These are phyloP conservation scores for Sebastes vulpes DNA, from an alignment of 2,797 vertebrate species.

Conservation along the genomic window DNA sequence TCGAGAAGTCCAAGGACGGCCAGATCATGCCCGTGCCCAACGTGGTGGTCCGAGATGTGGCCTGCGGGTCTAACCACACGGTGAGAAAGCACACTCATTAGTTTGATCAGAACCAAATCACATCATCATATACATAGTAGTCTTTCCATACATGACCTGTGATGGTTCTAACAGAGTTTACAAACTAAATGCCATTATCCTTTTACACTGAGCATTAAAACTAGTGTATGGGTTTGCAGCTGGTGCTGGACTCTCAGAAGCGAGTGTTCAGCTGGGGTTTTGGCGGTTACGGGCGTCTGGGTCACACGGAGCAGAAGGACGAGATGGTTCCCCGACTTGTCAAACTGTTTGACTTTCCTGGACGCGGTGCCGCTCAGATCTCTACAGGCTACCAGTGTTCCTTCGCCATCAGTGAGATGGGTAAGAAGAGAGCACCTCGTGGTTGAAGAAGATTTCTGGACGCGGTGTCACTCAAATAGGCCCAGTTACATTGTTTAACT, in stretches of 20 bases:
- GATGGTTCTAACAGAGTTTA: neutral
- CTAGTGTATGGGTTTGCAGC: conserved; percentile 69
- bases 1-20: conserved; percentile 97
- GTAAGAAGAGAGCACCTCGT: conserved; percentile 67
- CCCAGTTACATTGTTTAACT: neutral
- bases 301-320: conserved; percentile 95
- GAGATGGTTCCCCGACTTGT: conserved; percentile 97
- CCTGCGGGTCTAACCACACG: conserved; percentile 94
- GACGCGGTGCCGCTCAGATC: conserved; percentile 92
- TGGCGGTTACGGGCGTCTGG: conserved; percentile 94
- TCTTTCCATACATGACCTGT: neutral
- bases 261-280: conserved; percentile 98
- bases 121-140: neutral
- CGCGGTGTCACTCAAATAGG: fast-evolving
- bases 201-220: neutral
- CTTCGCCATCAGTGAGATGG: conserved; percentile 94
- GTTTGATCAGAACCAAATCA: neutral
- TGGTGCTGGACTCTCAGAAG: conserved; percentile 96
- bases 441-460: neutral
- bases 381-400: conserved; percentile 94
- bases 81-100: conserved; percentile 72
- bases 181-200: neutral
- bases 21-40: conserved; percentile 95
- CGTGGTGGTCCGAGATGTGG: conserved; percentile 94
- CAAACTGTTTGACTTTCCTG: conserved; percentile 97